A percentile compares a stretch with the other conserved stretches of the same genome.
Evolutionary conservation across 2,888 invertebrate genomes (phyloP).

Genomic region (Dolichopus griseipennis): DNA sequence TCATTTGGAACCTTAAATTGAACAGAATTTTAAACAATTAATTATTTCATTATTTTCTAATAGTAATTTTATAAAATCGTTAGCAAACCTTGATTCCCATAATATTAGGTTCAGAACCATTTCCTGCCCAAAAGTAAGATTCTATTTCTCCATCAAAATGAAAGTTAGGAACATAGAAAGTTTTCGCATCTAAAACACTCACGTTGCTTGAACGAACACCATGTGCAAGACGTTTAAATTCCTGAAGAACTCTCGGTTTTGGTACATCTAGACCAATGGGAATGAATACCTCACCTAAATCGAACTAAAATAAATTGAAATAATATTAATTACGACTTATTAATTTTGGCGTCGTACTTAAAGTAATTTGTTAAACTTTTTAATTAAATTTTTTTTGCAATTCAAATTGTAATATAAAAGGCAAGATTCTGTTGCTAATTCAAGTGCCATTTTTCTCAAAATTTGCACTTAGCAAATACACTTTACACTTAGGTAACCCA

Average conservation of each 20-base stretch:
- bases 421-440: no score
- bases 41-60: no score
- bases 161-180: slow-evolving; percentile 83
- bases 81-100: slow-evolving; percentile 64
- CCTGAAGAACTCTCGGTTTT: slow-evolving; percentile 68
- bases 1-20: slow-evolving; percentile 68
- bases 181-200: slow-evolving; percentile 82
- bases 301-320: slow-evolving; percentile 53
- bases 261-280: slow-evolving; percentile 67
- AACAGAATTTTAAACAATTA: slow-evolving; percentile 11
- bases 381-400: no score
- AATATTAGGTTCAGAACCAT: slow-evolving; percentile 68
- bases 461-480: no score
- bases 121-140: slow-evolving; percentile 93
- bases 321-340: no score
- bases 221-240: slow-evolving; percentile 79
- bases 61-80: slow-evolving; percentile 8
- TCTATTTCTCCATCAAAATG: slow-evolving; percentile 89
- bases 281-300: slow-evolving; percentile 80
- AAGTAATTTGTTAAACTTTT: no score
- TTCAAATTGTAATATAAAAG: no score
- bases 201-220: slow-evolving; percentile 85
- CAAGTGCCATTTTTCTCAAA: no score
- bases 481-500: no score
- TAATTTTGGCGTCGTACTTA: no score